These are phyloP conservation scores for Ahaetulla prasina DNA, from an alignment of 2,113 vertebrate genomes.

Conservation along the genomic window DNA sequence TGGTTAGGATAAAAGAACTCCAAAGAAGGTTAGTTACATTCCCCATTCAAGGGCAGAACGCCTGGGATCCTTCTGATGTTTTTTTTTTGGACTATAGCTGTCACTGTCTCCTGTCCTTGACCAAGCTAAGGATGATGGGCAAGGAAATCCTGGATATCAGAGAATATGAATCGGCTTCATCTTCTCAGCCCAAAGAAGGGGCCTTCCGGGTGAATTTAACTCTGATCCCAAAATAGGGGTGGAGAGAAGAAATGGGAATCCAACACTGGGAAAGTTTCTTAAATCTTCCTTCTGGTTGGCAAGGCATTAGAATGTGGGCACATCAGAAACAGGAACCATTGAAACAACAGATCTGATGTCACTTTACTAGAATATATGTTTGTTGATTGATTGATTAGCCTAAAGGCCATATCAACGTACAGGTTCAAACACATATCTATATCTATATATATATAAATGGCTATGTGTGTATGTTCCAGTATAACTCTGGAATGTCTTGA, in stretches of 20 bases:
- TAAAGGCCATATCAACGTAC: neutral
- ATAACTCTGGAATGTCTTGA: too few species aligned
- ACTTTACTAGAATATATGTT: neutral
- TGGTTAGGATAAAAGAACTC: conserved; percentile 70
- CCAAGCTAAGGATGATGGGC: neutral
- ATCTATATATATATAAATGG: too few species aligned
- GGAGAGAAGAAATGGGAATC: neutral
- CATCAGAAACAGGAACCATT: too few species aligned
- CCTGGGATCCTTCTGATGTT: neutral
- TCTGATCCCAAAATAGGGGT: neutral
- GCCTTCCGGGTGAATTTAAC: neutral
- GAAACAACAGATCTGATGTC: neutral
- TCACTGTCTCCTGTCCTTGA: neutral
- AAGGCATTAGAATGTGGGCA: too few species aligned
- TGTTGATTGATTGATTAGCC: too few species aligned
- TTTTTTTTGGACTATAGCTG: too few species aligned
- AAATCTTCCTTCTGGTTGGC: too few species aligned
- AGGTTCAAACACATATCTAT: too few species aligned
- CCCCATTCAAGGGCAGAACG: neutral
- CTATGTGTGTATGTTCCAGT: too few species aligned
- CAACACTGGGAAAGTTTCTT: neutral
- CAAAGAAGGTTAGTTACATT: conserved; percentile 63
- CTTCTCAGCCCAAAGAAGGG: neutral
- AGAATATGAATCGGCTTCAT: neutral
- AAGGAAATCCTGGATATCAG: neutral